Evolutionary conservation across 1,140 invertebrate genomes (phyloP).

Genomic region (Drosophila sechellia): DNA sequence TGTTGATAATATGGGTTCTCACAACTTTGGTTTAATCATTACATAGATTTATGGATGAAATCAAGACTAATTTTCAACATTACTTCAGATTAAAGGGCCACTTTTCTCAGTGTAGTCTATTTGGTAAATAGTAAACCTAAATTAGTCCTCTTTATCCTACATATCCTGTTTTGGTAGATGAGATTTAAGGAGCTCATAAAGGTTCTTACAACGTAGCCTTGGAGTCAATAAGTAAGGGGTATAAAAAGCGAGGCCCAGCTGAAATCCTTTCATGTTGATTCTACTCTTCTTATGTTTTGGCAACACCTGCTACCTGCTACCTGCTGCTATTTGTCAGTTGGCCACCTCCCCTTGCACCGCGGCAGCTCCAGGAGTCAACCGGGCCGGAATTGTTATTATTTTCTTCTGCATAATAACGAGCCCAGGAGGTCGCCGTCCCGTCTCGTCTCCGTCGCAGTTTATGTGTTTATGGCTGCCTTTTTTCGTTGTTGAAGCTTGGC

Average conservation of each 20-base stretch:
- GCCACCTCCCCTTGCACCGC: not conserved
- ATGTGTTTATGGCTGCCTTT: slow-evolving; percentile 54
- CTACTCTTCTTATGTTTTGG: slow-evolving; percentile 41
- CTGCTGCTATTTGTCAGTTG: slow-evolving; percentile 61
- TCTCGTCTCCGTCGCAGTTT: slow-evolving; percentile 30
- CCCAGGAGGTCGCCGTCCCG: slow-evolving; percentile 37
- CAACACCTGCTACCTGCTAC: slow-evolving; percentile 70
- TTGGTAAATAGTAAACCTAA: too few relatives aligned
- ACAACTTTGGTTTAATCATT: not conserved
- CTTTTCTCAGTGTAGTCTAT: too few relatives aligned
- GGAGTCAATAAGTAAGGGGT: not conserved
- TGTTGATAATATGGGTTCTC: not conserved
- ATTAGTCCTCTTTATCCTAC: not conserved
- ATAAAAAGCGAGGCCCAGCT: slow-evolving; percentile 15
- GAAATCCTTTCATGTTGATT: slow-evolving; percentile 54
- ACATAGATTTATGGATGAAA: not conserved
- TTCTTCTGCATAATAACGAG: slow-evolving; percentile 60
- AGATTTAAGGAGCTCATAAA: not conserved
- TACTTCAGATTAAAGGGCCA: too few relatives aligned
- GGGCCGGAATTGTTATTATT: slow-evolving; percentile 46
- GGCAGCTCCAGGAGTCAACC: not conserved
- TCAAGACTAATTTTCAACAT: too few relatives aligned
- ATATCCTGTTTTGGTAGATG: not conserved
- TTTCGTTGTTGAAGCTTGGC: slow-evolving; percentile 16
- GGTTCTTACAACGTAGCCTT: not conserved